Percentiles rank a stretch among this genome's conserved stretches.
Evolutionary conservation across 1,140 invertebrate genomes (phyloP).

Genomic region (Hycleus phaleratus): DNA sequence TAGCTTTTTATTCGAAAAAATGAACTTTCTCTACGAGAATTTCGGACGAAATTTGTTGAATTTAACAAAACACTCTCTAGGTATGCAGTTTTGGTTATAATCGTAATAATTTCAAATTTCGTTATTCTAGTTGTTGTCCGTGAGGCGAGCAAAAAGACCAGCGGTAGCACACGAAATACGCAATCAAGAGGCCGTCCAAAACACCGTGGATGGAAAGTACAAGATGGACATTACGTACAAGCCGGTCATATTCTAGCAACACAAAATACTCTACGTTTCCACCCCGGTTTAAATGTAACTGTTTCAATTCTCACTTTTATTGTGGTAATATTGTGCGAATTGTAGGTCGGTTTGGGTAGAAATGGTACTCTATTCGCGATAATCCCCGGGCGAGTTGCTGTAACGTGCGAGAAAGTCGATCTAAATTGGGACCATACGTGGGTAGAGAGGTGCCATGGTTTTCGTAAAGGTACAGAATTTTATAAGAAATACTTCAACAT

Average conservation of each 20-base stretch:
- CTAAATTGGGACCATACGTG: conserved; percentile 63
- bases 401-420: conserved; percentile 70
- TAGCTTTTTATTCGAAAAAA: too few species aligned
- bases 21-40: too few species aligned
- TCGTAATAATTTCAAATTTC: too few species aligned
- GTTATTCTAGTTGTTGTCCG: conserved; percentile 39
- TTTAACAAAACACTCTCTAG: too few species aligned
- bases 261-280: conserved; percentile 61
- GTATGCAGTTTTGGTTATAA: too few species aligned
- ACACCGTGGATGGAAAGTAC: conserved; percentile 60
- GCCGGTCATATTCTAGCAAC: conserved; percentile 59
- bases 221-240: conserved; percentile 57
- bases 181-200: conserved; percentile 57
- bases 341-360: conserved; percentile 67
- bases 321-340: conserved; percentile 14
- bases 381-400: conserved; percentile 59
- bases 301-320: not conserved
- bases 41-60: too few species aligned
- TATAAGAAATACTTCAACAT: conserved; percentile 79
- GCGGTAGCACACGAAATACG: conserved; percentile 56
- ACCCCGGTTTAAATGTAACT: conserved; percentile 72
- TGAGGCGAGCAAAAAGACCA: conserved; percentile 61
- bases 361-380: conserved; percentile 71
- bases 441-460: conserved; percentile 55
- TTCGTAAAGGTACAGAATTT: conserved; percentile 54